Conservation (phyloP, 2,113 vertebrate genomes). For the Gymnocephalus cernua region DNA sequence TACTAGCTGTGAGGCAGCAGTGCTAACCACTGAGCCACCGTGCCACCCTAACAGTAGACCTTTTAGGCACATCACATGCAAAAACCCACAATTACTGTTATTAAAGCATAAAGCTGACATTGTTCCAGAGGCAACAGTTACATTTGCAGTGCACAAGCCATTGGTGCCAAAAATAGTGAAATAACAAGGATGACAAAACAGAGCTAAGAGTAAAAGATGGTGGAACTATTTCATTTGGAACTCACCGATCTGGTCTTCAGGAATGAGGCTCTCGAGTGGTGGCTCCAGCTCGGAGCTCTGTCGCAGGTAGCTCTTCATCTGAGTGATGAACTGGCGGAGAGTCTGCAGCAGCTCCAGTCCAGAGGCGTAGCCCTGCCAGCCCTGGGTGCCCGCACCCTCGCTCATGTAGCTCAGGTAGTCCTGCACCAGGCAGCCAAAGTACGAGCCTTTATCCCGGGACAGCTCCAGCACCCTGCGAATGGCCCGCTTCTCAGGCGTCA, state of each 20-base stretch:
- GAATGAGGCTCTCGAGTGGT: constrained; percentile 94
- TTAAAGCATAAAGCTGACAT: not conserved
- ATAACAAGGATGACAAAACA: not conserved
- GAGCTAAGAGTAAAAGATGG: too few relatives aligned
- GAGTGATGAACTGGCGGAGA: constrained; percentile 97
- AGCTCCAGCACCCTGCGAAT: constrained; percentile 90
- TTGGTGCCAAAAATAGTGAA: not conserved
- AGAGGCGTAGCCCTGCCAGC: constrained; percentile 86
- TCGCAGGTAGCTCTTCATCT: constrained; percentile 96
- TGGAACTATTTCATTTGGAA: not conserved
- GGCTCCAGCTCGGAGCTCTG: constrained; percentile 96
- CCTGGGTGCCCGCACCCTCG: constrained; percentile 87
- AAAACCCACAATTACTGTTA: not conserved
- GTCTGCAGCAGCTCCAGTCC: constrained; percentile 95
- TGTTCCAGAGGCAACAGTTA: not conserved
- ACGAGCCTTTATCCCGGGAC: constrained; percentile 90
- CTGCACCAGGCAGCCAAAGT: constrained; percentile 95
- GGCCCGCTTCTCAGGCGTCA: constrained; percentile 93
- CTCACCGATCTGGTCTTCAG: constrained; percentile 97
- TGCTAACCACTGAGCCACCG: too few relatives aligned
- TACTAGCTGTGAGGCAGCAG: too few relatives aligned
- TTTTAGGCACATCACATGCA: too few relatives aligned
- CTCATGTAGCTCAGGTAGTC: constrained; percentile 95
- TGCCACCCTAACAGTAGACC: too few relatives aligned
- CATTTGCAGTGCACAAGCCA: not conserved